Base-by-base conservation (phyloP, 1,140 invertebrate genomes). In the Bombus waltoni region DNA sequence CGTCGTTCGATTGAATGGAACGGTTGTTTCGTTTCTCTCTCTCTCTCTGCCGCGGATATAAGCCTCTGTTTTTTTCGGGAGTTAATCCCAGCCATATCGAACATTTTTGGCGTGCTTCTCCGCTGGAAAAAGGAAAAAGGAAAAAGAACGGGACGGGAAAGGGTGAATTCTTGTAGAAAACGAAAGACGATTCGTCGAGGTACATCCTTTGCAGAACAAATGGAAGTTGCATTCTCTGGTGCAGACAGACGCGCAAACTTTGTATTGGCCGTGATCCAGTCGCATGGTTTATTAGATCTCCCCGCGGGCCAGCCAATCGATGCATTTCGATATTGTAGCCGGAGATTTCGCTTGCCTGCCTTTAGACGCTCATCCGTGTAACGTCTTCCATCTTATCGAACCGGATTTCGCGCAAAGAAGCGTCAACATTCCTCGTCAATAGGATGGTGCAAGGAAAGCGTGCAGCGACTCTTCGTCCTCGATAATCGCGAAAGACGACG, bases 201-300 rank as follows among this genome's bases (percentile, higher is more conserved):
- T 70, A 70, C 81, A 77, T 86, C 65, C 74, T 73, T 66, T 71
- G 73, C 76, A 40, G 71, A 73, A 71, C 66, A 78, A 80, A 91
- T 88, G 83, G 81, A 62, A 80, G 82, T 79, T 88, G 89, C 91
- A 89, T 80, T 77, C 86, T 35, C 25, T n/a, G 59, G 18, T 57
- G 76, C 59, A 66, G 59, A 73, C 79, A 70, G 57, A 38, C 80
- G 83, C 32, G 82, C 87, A 91, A 90, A 92, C 92, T 92, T 91
- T 89, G 66, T 83, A 59, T 92, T 93, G 92, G 92, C 92, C 57
- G 71, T 44, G 68, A 47, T 92, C 92, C 92, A 93, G 87, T 81
- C 91, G 88, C 92, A 89, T 87, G 86, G 91, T 92, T 93, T 93
- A 92, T 93, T 92, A 91, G 88, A 93, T 92, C 89, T 81, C 77